A percentile compares a stretch with the other conserved stretches of the same genome.
phyloP scores from a whole-genome alignment of 2,797 vertebrate species.

The Poecilia picta region DNA sequence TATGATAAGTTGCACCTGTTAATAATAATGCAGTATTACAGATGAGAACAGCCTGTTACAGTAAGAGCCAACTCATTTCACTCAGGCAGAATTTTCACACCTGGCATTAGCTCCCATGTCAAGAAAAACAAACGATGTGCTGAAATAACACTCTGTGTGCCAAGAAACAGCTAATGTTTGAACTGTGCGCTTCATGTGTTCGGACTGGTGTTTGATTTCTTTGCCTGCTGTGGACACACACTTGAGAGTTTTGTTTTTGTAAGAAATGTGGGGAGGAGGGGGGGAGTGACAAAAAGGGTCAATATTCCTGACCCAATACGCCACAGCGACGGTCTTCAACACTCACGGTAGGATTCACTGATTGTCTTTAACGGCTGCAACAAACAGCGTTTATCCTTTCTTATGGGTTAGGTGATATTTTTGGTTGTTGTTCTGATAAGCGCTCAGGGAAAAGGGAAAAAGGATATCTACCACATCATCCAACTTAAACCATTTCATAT shows the following conservation, averaged over 20 bases:
- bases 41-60: conserved; percentile 30
- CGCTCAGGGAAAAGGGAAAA: conserved; percentile 46
- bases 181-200: conserved; percentile 30
- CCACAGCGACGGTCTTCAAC: conserved; percentile 78
- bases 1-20: conserved; percentile 7
- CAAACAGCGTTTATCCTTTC: conserved; percentile 71
- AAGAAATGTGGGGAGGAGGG: conserved; percentile 2
- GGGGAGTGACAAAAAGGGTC: conserved; percentile 70
- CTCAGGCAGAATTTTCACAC: conserved; percentile 13
- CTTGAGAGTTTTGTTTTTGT: conserved; percentile 53
- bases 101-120: background rate
- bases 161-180: conserved; percentile 24
- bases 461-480: background rate
- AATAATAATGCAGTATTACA: conserved; percentile 9
- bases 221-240: conserved; percentile 43
- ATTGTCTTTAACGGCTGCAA: conserved; percentile 74
- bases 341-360: conserved; percentile 78
- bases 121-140: conserved; percentile 22
- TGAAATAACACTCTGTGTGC: conserved; percentile 20
- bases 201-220: conserved; percentile 22
- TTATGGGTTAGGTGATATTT: conserved; percentile 57
- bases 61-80: conserved; percentile 23
- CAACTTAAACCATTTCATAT: background rate
- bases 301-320: conserved; percentile 76
- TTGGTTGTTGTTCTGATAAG: background rate